Evolutionary conservation across 2,797 vertebrate species (phyloP), one percentile per base, ranked within the genome.

Genomic region (Petrocephalus schoutedeni): DNA sequence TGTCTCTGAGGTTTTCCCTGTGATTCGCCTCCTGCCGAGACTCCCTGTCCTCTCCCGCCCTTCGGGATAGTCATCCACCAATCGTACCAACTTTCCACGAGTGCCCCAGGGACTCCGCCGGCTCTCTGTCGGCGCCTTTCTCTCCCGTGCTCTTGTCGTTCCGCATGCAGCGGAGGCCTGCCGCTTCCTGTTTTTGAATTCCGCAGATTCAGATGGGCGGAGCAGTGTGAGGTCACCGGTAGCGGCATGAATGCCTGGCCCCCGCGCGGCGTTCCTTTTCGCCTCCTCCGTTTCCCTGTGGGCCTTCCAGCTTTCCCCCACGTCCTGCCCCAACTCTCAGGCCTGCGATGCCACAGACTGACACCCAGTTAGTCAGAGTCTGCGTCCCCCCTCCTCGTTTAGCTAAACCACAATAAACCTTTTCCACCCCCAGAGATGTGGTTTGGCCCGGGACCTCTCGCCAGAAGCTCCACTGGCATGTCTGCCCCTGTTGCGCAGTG

Each of bases 141-240:
- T 45, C 6, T 19, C 71, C 41, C 16, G 5, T 41, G 67, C 41
- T 14, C 16, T 74, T 32, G 12, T 4, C 12, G 14, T 19, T 41
- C 36, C 36, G 5, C 67, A 74, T 8, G 4, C 14, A 74, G 67
- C 4, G 16, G 14, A 19, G 2, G 32, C 36, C 12, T 41, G 71
- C 19, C 71, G 41, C 71, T 74, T 74, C 67, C 67, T 77, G 71
- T 77, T 77, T 77, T 77, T 77, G 71, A 77, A 77, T 77, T 45
- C 36, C 16, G 41, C 71, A 41, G 0, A 74, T 19, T 41, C 12
- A 74, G 32, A 41, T 41, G 67, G 21, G 61, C 28, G 61, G 61
- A 23, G 1, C 61, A 12, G 21, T 64, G 2, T 61, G 21, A 61
- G 59, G 10, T 71, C 64, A 71, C 64, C 64, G 23, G 67, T 36